Conservation (phyloP, 1,140 invertebrate species). For the Macrobrachium rosenbergii region DNA sequence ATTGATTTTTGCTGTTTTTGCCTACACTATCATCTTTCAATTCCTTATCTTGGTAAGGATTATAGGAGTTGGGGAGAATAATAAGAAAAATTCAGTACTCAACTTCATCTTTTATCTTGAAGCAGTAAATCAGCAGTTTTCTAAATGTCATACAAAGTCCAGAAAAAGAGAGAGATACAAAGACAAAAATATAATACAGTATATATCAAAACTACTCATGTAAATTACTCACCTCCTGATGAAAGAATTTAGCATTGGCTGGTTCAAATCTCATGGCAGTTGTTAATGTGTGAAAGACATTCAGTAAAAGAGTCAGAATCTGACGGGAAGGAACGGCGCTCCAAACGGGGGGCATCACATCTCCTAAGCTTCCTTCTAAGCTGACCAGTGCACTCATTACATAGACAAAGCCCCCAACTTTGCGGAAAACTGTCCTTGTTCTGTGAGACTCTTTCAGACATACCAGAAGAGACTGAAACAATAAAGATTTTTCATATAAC, state of each 20-base stretch:
- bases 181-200: background rate
- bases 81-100: too few species aligned
- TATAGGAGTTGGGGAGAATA: too few species aligned
- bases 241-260: constrained; percentile 98
- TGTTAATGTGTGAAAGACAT: constrained; percentile 95
- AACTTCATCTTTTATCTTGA: too few species aligned
- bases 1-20: too few species aligned
- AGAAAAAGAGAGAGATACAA: too few species aligned
- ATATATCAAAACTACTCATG: background rate
- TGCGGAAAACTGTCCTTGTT: constrained; percentile 95
- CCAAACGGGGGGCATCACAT: constrained; percentile 70
- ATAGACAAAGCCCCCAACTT: constrained; percentile 98
- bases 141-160: too few species aligned
- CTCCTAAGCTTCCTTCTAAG: constrained; percentile 85
- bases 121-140: too few species aligned
- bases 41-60: too few species aligned
- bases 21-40: too few species aligned
- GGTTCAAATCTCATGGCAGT: constrained; percentile 99
- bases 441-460: constrained; percentile 95
- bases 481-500: constrained; percentile 2
- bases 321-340: constrained; percentile 72
- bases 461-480: constrained; percentile 80
- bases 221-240: constrained; percentile 82
- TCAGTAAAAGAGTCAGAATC: constrained; percentile 82
- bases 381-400: constrained; percentile 95